Conservation (phyloP, 2,113 vertebrate genomes). For the Sturnus vulgaris region DNA sequence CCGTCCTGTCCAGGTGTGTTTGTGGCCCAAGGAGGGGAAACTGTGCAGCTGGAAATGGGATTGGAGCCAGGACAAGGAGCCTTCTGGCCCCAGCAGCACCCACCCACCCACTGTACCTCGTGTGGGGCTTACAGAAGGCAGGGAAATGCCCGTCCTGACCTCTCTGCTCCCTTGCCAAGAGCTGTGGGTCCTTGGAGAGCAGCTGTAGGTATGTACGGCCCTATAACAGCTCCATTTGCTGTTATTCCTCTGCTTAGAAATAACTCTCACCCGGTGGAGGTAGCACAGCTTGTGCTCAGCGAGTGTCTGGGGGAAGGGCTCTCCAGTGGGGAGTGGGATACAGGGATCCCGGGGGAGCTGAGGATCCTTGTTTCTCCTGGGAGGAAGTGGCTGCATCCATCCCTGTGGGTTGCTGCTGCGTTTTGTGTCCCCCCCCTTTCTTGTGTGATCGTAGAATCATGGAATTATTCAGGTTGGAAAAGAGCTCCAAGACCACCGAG, state of each 20-base stretch:
- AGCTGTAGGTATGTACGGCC: background rate
- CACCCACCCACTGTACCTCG: accelerated
- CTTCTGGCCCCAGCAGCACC: background rate
- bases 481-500: background rate
- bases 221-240: background rate
- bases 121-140: background rate
- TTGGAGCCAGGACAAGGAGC: background rate
- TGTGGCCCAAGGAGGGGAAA: accelerated
- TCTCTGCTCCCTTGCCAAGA: background rate
- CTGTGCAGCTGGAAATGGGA: background rate
- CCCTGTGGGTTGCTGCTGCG: background rate
- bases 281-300: background rate
- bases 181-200: background rate
- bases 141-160: background rate
- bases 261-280: background rate
- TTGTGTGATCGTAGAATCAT: background rate
- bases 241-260: background rate
- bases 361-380: background rate
- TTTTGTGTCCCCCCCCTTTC: no score
- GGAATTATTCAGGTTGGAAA: background rate
- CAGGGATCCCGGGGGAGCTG: background rate
- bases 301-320: background rate
- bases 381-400: accelerated
- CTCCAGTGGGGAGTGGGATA: no score
- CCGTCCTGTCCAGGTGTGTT: background rate